Evolutionary conservation across 2,888 invertebrate species (phyloP).

Genomic region (Andrena fulva): DNA sequence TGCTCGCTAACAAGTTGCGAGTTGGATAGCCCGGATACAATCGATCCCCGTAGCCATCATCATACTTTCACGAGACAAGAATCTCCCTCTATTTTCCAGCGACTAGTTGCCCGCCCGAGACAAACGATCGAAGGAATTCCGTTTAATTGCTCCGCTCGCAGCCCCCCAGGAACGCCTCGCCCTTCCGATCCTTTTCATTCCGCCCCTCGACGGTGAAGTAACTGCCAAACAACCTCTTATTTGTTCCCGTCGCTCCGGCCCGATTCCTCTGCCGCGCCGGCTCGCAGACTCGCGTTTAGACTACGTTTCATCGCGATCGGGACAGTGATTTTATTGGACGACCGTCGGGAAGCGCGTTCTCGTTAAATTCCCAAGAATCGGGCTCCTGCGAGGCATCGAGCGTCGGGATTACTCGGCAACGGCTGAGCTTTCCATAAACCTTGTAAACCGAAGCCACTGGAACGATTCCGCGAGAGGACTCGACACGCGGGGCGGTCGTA

Average conservation of each 20-base stretch:
- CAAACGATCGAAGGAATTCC: conserved; percentile 72
- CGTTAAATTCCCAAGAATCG: not conserved
- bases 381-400: not conserved
- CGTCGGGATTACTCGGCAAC: no score
- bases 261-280: not conserved
- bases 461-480: not conserved
- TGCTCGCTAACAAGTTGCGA: conserved; percentile 16
- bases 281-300: not conserved
- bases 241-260: conserved; percentile 26
- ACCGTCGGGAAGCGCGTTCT: not conserved
- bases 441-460: not conserved
- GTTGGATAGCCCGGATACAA: conserved; percentile 16
- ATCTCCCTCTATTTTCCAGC: conserved; percentile 46
- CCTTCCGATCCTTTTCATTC: conserved; percentile 54
- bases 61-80: conserved; percentile 55
- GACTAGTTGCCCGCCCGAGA: conserved; percentile 61
- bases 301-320: not conserved
- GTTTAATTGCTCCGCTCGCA: conserved; percentile 69
- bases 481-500: not conserved
- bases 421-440: not conserved
- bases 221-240: conserved; percentile 60
- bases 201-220: conserved; percentile 34
- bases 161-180: conserved; percentile 11
- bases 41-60: conserved; percentile 40
- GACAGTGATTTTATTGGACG: not conserved